These are phyloP conservation scores for Leptinotarsa haldemani DNA, from an alignment of 2,888 invertebrate species.

Conservation along the genomic window DNA sequence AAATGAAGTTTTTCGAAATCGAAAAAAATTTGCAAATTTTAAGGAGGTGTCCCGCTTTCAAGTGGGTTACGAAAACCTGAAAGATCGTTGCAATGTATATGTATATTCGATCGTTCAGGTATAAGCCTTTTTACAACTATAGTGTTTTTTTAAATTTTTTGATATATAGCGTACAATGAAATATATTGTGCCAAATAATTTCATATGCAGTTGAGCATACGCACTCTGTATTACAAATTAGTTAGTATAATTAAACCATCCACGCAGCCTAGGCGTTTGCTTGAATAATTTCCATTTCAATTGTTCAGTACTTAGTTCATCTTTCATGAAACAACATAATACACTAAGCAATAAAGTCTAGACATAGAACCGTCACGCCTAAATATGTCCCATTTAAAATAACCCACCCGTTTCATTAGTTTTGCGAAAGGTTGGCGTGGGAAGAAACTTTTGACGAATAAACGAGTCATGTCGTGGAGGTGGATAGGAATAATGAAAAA, in stretches of 20 bases:
- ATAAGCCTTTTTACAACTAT: no score
- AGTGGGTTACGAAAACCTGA: no score
- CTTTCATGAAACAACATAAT: conserved; percentile 2
- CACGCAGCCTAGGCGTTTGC: not conserved
- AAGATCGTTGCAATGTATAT: no score
- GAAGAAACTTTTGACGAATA: conserved; percentile 18
- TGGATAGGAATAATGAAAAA: not conserved
- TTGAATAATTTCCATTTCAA: conserved; percentile 13
- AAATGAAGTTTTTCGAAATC: no score
- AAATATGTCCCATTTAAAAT: conserved; percentile 26
- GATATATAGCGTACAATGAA: no score
- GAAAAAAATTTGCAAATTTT: no score
- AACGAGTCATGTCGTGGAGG: conserved; percentile 4
- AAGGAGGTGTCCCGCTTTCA: no score
- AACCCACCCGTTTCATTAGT: conserved; percentile 19
- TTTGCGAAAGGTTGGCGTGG: conserved; percentile 11
- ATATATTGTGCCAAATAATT: no score
- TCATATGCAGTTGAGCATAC: not conserved
- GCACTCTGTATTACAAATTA: not conserved
- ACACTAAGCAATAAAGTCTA: conserved; percentile 17
- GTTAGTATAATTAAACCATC: not conserved
- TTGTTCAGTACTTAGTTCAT: conserved; percentile 10
- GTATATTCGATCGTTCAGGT: no score
- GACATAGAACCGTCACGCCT: conserved; percentile 19
- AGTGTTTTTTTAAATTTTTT: no score